Evolutionary conservation across 1,140 invertebrate genomes (phyloP).

Genomic region (Pemphigus obesinymphae): DNA sequence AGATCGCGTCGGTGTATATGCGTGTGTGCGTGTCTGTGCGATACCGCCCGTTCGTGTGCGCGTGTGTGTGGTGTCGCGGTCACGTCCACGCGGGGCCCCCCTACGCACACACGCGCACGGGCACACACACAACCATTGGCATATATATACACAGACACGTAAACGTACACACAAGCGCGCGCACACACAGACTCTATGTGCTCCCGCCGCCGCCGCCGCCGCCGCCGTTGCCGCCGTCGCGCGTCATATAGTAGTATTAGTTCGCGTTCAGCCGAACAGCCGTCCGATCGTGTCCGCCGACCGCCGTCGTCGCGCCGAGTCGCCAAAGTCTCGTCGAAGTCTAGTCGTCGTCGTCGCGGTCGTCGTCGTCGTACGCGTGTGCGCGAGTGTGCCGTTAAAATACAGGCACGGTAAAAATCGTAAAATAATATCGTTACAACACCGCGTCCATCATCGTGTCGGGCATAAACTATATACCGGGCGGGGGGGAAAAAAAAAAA

Average conservation of each 20-base stretch:
- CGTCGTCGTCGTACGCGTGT: neutral
- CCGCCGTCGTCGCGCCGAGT: neutral
- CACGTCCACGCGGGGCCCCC: slow-evolving; percentile 1
- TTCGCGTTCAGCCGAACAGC: slow-evolving; percentile 29
- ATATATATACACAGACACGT: neutral
- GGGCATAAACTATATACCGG: no score
- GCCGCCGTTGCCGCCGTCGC: no score
- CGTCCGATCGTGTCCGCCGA: neutral
- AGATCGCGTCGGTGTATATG: neutral
- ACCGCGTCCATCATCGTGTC: no score
- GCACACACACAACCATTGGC: neutral
- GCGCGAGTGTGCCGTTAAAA: neutral
- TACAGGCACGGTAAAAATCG: no score
- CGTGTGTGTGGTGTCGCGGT: slow-evolving; percentile 23
- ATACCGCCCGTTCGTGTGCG: neutral
- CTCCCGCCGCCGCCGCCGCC: neutral
- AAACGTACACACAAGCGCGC: neutral
- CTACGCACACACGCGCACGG: neutral
- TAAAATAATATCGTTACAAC: no score
- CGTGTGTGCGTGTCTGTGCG: neutral
- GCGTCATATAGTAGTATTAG: neutral
- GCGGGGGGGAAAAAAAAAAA: no score
- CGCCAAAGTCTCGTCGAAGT: no score
- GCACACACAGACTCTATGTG: neutral
- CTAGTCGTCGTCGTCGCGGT: neutral